Conservation (phyloP, 2,888 invertebrate genomes). For the Epirrhoe tristata region DNA sequence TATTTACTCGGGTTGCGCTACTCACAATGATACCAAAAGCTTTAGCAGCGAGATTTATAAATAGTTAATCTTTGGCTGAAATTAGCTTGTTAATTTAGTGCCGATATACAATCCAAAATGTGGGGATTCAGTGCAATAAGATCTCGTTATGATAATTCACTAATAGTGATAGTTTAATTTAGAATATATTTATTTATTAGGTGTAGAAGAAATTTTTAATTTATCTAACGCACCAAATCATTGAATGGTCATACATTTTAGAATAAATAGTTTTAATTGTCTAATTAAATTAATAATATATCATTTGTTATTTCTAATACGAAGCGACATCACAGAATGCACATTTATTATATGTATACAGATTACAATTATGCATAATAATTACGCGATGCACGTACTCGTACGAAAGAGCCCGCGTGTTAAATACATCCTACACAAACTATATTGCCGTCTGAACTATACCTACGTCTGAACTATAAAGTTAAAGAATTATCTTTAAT, state of each 20-base stretch:
- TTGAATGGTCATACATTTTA: constrained; percentile 22
- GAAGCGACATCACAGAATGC: constrained; percentile 48
- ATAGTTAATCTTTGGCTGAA: constrained; percentile 37
- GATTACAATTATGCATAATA: constrained; percentile 3
- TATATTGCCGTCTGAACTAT: not conserved
- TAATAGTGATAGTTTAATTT: constrained; percentile 37
- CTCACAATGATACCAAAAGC: constrained; percentile 31
- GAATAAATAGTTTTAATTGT: constrained; percentile 32
- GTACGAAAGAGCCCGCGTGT: constrained; percentile 8
- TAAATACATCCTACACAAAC: constrained; percentile 3
- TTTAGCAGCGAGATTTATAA: constrained; percentile 31
- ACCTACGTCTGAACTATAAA: not conserved
- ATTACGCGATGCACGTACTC: not conserved
- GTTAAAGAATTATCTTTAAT: not conserved
- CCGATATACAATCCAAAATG: constrained; percentile 40
- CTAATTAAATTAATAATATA: constrained; percentile 25
- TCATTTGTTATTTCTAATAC: constrained; percentile 34
- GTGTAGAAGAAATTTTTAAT: constrained; percentile 41
- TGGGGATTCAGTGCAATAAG: constrained; percentile 39
- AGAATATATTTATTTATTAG: constrained; percentile 34
- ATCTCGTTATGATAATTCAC: constrained; percentile 27
- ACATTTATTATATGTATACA: constrained; percentile 27
- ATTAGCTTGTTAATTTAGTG: constrained; percentile 32
- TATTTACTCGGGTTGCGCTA: constrained; percentile 3
- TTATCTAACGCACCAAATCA: constrained; percentile 26